Evolutionary conservation across 2,888 invertebrate species (phyloP), one percentile per base, ranked within the genome.

Genomic region (Hirtodrosophila histrioides): DNA sequence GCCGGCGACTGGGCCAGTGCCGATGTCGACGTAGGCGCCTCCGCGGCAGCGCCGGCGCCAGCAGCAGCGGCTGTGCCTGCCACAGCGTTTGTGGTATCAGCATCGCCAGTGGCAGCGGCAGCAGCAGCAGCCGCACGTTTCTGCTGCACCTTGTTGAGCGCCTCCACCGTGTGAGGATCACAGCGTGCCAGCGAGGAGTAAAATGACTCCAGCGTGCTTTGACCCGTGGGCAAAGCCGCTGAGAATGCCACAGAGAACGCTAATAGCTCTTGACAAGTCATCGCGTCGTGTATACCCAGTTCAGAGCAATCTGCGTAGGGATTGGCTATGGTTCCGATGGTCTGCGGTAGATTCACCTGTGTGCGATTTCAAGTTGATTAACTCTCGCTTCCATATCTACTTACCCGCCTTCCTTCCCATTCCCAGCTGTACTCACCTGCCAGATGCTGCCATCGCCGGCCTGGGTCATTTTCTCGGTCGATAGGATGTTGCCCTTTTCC

Each of bases 211-310:
- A 97, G 92, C 10, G 96, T 96, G 41, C 95, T 94, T 91, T 96
- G 96, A 17, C 97, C 96, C 4, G 97, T 97, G 2, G 97, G 97
- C 68, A 97, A 92, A 0, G 97, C 97, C 0, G 98, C 98, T 69
- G 97, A 97, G 55, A 98, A 94, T 0, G 97, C 97, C 8, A 98
- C 98, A 48, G 96, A 96, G 54, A 98, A 93, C n/a, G 98, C 98
- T 63, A 98, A 93, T 29, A 98, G 93, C 92, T 97, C 97, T 91
- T 97, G 97, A 91, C 97, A 98, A 24, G 92, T 92, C 91, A 92
- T 91, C 49, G 92, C 91, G 67, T 92, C 92, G 76, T 92, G 92
- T 76, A 92, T 88, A 77, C 91, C 93, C 65, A 94, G 85, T 69
- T 94, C 94, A 17, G 92, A 93, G 88, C 93, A 93, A 70, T 93